Conservation (phyloP, 64 coral and sea anemone species). For the Exaiptasia diaphana region DNA sequence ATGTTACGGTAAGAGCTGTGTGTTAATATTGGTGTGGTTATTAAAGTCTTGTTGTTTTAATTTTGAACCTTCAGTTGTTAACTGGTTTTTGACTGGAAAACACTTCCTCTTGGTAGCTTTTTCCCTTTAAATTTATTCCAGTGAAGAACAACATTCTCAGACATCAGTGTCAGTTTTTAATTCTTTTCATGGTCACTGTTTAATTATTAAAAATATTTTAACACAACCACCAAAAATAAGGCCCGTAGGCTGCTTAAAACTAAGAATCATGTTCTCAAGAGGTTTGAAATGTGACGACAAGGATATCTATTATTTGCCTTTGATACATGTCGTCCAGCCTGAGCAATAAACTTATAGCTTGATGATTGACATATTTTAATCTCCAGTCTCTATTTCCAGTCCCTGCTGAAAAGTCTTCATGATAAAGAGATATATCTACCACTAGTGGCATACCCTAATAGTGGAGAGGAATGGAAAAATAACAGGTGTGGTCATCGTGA, state of each 20-base stretch:
- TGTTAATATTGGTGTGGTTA: not conserved
- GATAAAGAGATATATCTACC: conserved; percentile 53
- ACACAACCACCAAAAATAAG: not conserved
- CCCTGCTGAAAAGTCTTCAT: conserved; percentile 55
- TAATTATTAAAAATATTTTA: not conserved
- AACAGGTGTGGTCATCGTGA: conserved; percentile 26
- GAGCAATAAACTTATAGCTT: not conserved
- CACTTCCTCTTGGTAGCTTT: not conserved
- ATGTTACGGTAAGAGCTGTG: conserved; percentile 56
- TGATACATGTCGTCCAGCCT: not conserved
- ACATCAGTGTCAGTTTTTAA: no score
- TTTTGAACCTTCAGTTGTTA: not conserved
- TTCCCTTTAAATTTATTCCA: not conserved
- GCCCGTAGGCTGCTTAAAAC: not conserved
- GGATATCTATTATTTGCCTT: not conserved
- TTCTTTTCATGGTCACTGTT: no score
- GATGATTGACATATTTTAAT: not conserved
- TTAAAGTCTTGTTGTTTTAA: not conserved
- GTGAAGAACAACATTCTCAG: not conserved
- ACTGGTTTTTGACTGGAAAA: not conserved
- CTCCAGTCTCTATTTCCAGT: conserved; percentile 6
- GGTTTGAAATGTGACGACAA: not conserved
- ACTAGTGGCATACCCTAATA: conserved; percentile 71
- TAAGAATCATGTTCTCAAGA: not conserved
- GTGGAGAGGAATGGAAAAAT: conserved; percentile 44